Base-by-base conservation (phyloP, 37 sponge, comb jelly and placozoan species). In the Tethya wilhelma region DNA sequence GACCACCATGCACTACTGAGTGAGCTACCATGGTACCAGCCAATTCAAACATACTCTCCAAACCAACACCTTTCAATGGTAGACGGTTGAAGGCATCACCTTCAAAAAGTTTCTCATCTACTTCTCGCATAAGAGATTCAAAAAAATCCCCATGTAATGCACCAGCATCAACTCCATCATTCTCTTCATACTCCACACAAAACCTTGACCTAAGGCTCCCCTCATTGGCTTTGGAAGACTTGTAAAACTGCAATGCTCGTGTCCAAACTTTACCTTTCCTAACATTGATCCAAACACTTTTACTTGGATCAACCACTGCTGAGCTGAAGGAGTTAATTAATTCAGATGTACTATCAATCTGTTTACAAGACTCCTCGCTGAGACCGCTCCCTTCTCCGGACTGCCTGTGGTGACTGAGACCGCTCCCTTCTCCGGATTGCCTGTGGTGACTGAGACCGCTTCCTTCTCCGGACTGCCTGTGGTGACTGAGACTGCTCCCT, bases 1-100 rank as follows among this genome's bases (percentile, higher is more conserved):
- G 63, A 62, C 63, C 63, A 62, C 63, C 63, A 7, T 62, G 63
- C 26, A 62, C 7, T 26, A 62, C 63, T 25, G 63, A 62, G 29
- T 62, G 63, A n/a, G 28, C 63, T 26, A 25, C 7, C 63, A 62
- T 62, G 25, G 22, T 62, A 8, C 63, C 63, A 26, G 63, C 63
- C 7, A n/a, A 25, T 26, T 62, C 28, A n/a, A 62, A 62, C 23
- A 26, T 62, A 8, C 7, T 11, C 63, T 62, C 63, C 9, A 62
- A 8, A 7, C 22, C 29, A 8, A 17, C 22, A 26, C 22, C 63
- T 23, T n/a, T 14, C 26, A 26, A 8, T 26, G 63, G 63, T 26
- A 62, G 28, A 11, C 63, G 63, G 7, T 26, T 14, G 29, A 7
- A 26, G 23, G 29, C 25, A 26, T 14, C 26, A n/a, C 63, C 63